phyloP scores from a whole-genome alignment of 2,113 vertebrate species.

The Oncorhynchus masou region DNA sequence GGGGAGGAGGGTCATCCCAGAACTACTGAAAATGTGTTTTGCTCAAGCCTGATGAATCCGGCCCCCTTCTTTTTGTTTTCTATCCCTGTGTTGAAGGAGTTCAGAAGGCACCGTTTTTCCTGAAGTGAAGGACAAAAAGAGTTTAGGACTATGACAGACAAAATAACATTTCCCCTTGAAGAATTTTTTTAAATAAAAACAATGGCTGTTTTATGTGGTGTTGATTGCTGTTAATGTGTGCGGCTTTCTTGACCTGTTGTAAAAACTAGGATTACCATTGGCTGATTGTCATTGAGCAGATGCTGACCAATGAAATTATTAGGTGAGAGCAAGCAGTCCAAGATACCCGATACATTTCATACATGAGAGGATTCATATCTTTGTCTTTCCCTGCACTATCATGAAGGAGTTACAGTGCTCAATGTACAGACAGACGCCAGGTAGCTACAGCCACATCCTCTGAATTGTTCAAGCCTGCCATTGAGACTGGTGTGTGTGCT shows the following conservation, averaged over 20 bases:
- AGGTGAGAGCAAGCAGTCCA: background rate
- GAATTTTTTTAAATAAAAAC: constrained; percentile 49
- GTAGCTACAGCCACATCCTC: constrained; percentile 5
- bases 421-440: background rate
- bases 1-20: constrained; percentile 26
- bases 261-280: constrained; percentile 4
- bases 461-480: constrained; percentile 26
- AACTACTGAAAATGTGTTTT: constrained; percentile 74
- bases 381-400: background rate
- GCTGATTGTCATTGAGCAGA: background rate
- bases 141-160: constrained; percentile 70
- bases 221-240: constrained; percentile 4
- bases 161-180: constrained; percentile 74
- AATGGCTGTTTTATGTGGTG: constrained; percentile 57
- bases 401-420: background rate
- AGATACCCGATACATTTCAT: background rate
- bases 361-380: background rate
- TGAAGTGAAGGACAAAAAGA: constrained; percentile 56
- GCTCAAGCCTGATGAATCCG: constrained; percentile 74
- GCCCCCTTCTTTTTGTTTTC: constrained; percentile 66
- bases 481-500: constrained; percentile 14
- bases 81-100: constrained; percentile 28
- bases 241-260: background rate
- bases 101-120: too few species aligned
- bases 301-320: too few species aligned